phyloP scores from a whole-genome alignment of 2,797 vertebrate genomes.

The Botia almorhae region DNA sequence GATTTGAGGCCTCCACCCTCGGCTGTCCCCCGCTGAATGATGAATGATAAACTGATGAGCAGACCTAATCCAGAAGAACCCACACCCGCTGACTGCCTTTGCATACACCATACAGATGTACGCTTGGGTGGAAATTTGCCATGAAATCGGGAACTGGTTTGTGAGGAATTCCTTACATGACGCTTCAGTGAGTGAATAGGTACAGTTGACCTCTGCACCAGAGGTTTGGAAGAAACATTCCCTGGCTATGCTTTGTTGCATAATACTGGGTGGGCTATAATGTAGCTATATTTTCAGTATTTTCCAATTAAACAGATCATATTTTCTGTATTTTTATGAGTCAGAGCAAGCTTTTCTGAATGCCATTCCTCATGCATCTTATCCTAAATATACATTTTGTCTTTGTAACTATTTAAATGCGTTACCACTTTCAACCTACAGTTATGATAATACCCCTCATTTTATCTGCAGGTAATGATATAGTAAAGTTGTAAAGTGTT shows the following conservation, averaged over 20 bases:
- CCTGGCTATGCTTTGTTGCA: conserved; percentile 40
- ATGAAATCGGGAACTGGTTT: conserved; percentile 76
- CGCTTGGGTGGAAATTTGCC: conserved; percentile 75
- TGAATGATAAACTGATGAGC: conserved; percentile 88
- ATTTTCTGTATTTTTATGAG: conserved; percentile 20
- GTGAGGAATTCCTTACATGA: conserved; percentile 72
- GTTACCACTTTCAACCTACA: conserved; percentile 14
- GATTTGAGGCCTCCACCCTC: conserved; percentile 75
- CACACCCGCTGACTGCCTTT: conserved; percentile 84
- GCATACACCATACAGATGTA: conserved; percentile 83
- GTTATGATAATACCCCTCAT: conserved; percentile 13
- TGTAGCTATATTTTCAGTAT: conserved; percentile 53
- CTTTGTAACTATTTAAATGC: not conserved
- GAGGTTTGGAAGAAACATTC: conserved; percentile 62
- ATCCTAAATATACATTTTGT: not conserved
- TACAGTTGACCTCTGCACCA: conserved; percentile 65
- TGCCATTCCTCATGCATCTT: not conserved
- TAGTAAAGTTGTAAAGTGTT: conserved; percentile 51
- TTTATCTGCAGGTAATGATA: conserved; percentile 52
- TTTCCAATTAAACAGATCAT: conserved; percentile 29
- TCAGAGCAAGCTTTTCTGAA: not conserved
- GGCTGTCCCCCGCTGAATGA: conserved; percentile 79
- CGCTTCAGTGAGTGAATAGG: conserved; percentile 64
- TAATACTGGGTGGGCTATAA: conserved; percentile 65
- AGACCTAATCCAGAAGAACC: conserved; percentile 91